Percentiles rank a stretch among this genome's conserved stretches.
Evolutionary conservation across 2,888 invertebrate genomes (phyloP).

Genomic region (Cheilosia variabilis): DNA sequence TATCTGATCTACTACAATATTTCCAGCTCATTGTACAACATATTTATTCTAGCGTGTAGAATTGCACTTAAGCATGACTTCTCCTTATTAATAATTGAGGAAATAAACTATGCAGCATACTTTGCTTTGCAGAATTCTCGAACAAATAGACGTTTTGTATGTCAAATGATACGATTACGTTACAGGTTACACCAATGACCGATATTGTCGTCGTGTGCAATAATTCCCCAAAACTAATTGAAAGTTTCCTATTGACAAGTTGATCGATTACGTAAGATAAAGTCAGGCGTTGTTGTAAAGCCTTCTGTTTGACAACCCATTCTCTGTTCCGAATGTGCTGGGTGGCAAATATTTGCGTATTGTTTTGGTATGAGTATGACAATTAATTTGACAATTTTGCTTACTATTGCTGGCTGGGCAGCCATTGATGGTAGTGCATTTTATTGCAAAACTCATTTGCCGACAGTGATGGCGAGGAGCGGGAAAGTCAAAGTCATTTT

Average conservation of each 20-base stretch:
- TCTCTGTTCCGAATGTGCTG: not conserved
- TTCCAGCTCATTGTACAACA: too few relatives aligned
- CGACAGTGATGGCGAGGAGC: not conserved
- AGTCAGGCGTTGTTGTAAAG: slow-evolving; percentile 8
- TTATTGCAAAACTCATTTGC: slow-evolving; percentile 26
- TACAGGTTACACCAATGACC: not conserved
- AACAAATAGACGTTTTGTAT: not conserved
- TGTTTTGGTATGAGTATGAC: slow-evolving; percentile 27
- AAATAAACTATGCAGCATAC: not conserved
- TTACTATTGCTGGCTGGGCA: slow-evolving; percentile 12
- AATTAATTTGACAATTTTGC: slow-evolving; percentile 23
- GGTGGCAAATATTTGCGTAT: slow-evolving; percentile 3
- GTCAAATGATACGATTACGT: not conserved
- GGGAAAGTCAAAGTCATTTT: not conserved
- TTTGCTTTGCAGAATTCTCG: not conserved
- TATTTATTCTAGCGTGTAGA: too few relatives aligned
- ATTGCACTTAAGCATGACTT: too few relatives aligned
- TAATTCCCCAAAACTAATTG: slow-evolving; percentile 5
- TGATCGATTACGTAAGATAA: slow-evolving; percentile 11
- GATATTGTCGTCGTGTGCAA: slow-evolving; percentile 11
- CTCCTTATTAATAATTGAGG: not conserved
- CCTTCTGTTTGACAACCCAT: not conserved
- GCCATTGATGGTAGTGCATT: slow-evolving; percentile 17
- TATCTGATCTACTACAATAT: too few relatives aligned
- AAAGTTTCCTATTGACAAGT: slow-evolving; percentile 32